These are phyloP conservation scores for Aegithalos caudatus DNA, from an alignment of 2,113 vertebrate species.

Conservation along the genomic window DNA sequence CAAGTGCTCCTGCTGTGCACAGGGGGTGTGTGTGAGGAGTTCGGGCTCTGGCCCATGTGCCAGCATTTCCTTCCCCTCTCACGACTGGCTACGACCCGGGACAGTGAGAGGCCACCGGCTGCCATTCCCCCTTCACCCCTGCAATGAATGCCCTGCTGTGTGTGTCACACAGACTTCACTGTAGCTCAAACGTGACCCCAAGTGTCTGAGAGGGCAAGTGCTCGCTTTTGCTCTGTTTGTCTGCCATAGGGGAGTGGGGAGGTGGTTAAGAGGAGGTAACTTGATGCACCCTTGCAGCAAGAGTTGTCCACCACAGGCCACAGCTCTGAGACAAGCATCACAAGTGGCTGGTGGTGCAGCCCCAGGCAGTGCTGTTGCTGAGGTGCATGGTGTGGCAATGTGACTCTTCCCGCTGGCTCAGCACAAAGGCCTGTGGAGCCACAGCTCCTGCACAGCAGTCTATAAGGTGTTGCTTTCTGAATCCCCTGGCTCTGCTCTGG, in stretches of 20 bases:
- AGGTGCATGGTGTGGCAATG: accelerated
- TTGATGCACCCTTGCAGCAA: neutral
- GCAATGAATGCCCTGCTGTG: neutral
- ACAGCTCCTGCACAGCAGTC: neutral
- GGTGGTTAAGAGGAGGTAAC: neutral
- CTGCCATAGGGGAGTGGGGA: accelerated
- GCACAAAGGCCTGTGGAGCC: neutral
- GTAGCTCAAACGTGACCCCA: neutral
- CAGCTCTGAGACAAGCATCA: neutral
- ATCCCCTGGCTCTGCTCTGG: neutral
- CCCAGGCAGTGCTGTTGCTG: neutral
- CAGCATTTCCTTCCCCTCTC: neutral
- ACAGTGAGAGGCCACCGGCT: neutral
- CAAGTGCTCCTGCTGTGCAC: neutral
- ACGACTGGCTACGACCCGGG: accelerated
- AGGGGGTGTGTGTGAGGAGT: neutral
- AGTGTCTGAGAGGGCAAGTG: neutral
- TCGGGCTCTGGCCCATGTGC: neutral
- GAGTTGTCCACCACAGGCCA: neutral
- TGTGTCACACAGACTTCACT: neutral
- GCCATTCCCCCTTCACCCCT: neutral
- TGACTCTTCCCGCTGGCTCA: accelerated
- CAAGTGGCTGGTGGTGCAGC: neutral
- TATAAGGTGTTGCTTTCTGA: neutral
- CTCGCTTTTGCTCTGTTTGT: neutral